Evolutionary conservation across 2,113 vertebrate genomes (phyloP), one percentile per base, ranked within the genome.

Genomic region (Melanotaenia duboulayi): DNA sequence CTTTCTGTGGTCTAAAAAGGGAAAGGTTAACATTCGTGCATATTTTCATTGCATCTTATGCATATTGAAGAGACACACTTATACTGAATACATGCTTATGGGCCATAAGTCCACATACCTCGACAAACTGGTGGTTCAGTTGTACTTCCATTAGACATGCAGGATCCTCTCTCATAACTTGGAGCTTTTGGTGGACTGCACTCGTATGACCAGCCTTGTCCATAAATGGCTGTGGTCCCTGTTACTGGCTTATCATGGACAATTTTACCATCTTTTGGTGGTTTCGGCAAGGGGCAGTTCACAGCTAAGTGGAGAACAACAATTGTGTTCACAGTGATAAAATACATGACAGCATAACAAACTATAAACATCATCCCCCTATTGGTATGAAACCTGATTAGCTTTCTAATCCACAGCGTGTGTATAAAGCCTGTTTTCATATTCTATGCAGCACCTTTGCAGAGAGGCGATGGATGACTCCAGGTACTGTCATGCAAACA

Each of bases 401-500:
- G 22, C 37, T 32, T 2, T 69, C 39, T 6, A n/a, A 4, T 80
- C 19, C 50, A 28, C n/a, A 49, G n/a, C n/a, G n/a, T n/a, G n/a
- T 17, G 9, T 23, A 61, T 20, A 19, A 5, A 22, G 13, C 56
- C 13, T 35, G 12, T 50, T 24, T 37, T 14, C n/a, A 52, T 65
- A 44, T 42, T 50, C 42, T 16, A 1, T 65, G 12, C 89, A 90
- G 0, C 95, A 97, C 96, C 88, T 86, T 94, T 79, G 63, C 96
- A 97, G 28, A 83, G 56, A 2, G 95, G 96, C 3, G 90, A 13
- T 3, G 19, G 59, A 4, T 88, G 71, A 24, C 91, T 96, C 96
- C 96, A 97, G 19, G 73, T 91, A 0, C 94, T 94, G 57, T 95
- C 80, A 57, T 90, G 88, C 7, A 89, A 94, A 84, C 96, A 98